phyloP scores from a whole-genome alignment of 1,140 invertebrate genomes.

The Lasioglossum albipes region DNA sequence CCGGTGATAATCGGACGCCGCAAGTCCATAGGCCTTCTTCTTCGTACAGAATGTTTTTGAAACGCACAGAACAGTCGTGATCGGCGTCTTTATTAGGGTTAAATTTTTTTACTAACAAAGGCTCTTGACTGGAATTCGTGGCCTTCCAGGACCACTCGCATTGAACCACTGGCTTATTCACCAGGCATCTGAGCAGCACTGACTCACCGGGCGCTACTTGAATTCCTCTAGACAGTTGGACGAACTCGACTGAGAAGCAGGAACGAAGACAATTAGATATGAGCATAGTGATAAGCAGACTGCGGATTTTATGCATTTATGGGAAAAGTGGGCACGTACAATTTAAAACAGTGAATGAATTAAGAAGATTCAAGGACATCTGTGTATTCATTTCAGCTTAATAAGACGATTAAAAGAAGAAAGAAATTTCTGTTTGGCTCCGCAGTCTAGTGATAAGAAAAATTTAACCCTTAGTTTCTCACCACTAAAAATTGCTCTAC shows the following conservation, averaged over 20 bases:
- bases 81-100: slow-evolving; percentile 72
- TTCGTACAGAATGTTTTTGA: slow-evolving; percentile 76
- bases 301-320: too few relatives aligned
- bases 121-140: slow-evolving; percentile 72
- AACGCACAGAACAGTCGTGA: slow-evolving; percentile 77
- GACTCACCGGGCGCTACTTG: slow-evolving; percentile 77
- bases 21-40: slow-evolving; percentile 79
- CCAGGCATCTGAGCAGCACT: slow-evolving; percentile 74
- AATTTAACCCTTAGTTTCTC: too few relatives aligned
- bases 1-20: slow-evolving; percentile 71
- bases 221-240: slow-evolving; percentile 76
- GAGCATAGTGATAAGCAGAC: too few relatives aligned
- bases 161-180: slow-evolving; percentile 76
- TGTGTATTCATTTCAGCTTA: too few relatives aligned
- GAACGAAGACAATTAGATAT: not conserved
- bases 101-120: slow-evolving; percentile 74
- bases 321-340: too few relatives aligned
- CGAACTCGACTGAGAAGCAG: slow-evolving; percentile 73
- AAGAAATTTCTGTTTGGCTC: too few relatives aligned
- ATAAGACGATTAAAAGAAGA: too few relatives aligned
- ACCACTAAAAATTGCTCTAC: too few relatives aligned
- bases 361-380: too few relatives aligned
- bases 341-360: too few relatives aligned
- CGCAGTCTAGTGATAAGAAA: too few relatives aligned
- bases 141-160: slow-evolving; percentile 79